Percentiles rank a stretch among this genome's conserved stretches.
Conservation (phyloP, 2,113 vertebrate genomes). For the Myrmophylax atrothorax region DNA sequence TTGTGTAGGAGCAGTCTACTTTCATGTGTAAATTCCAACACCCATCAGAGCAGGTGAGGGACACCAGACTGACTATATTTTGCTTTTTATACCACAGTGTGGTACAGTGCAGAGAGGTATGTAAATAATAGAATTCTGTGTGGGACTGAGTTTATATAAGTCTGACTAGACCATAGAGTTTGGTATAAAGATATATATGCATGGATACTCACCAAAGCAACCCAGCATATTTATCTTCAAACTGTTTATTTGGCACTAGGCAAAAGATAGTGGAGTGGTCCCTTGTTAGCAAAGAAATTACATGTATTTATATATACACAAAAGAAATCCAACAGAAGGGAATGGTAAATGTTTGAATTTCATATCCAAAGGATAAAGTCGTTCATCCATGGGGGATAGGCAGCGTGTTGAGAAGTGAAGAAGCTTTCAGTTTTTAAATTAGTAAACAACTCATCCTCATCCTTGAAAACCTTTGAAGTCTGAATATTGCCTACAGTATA, state of each 20-base stretch:
- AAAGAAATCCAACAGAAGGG: not conserved
- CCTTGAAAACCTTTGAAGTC: constrained; percentile 25
- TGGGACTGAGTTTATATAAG: constrained; percentile 11
- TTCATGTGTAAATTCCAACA: not conserved
- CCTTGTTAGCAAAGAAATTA: not conserved
- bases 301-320: not conserved
- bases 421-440: not conserved
- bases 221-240: not conserved
- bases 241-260: not conserved
- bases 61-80: not conserved
- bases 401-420: not conserved
- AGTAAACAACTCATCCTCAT: not conserved
- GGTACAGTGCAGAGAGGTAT: not conserved
- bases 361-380: not conserved
- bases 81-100: constrained; percentile 1
- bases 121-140: not conserved
- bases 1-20: not conserved
- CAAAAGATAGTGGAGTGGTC: not conserved
- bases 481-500: constrained; percentile 12
- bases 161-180: not conserved
- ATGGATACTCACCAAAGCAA: not conserved
- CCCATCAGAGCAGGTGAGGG: not conserved
- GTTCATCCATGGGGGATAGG: not conserved
- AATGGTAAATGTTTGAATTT: not conserved
- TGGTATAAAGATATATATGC: not conserved